A percentile compares a stretch with the other conserved stretches of the same genome.
phyloP scores from a whole-genome alignment of 2,888 invertebrate species.

The Microctonus aethiopoides region DNA sequence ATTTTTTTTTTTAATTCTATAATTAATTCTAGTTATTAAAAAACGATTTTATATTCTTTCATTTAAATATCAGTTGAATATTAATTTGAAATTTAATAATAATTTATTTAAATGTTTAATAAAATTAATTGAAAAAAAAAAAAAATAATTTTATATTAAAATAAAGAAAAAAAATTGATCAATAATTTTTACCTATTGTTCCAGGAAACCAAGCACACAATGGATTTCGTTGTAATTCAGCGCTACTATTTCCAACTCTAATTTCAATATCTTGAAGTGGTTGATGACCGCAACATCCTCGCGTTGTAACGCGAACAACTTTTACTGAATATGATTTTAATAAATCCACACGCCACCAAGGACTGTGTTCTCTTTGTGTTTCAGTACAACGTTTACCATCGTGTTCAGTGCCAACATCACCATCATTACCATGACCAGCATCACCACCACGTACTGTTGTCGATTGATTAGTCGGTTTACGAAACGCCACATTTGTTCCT shows the following conservation, averaged over 20 bases:
- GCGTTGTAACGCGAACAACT: conserved; percentile 86
- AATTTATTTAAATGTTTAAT: no score
- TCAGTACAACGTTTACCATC: conserved; percentile 90
- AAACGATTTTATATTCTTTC: no score
- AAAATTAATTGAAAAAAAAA: no score
- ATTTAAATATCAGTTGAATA: no score
- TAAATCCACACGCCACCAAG: conserved; percentile 94
- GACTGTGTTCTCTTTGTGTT: conserved; percentile 88
- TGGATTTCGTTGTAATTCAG: conserved; percentile 87
- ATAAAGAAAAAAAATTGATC: no score
- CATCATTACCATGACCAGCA: conserved; percentile 88
- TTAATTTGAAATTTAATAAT: no score
- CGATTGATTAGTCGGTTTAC: conserved; percentile 91
- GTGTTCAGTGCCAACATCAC: conserved; percentile 84
- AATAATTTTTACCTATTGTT: conserved; percentile 76
- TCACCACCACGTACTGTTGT: conserved; percentile 87
- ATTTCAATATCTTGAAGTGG: conserved; percentile 90
- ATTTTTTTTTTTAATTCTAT: no score
- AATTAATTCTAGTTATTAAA: no score
- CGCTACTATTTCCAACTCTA: conserved; percentile 90
- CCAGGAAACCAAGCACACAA: conserved; percentile 95
- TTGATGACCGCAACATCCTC: conserved; percentile 86
- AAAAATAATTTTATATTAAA: background rate
- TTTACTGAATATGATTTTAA: conserved; percentile 85
- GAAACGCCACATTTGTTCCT: conserved; percentile 86